Conservation (phyloP, 2,888 invertebrate species). For the Zhuqinia jingwanae region DNA sequence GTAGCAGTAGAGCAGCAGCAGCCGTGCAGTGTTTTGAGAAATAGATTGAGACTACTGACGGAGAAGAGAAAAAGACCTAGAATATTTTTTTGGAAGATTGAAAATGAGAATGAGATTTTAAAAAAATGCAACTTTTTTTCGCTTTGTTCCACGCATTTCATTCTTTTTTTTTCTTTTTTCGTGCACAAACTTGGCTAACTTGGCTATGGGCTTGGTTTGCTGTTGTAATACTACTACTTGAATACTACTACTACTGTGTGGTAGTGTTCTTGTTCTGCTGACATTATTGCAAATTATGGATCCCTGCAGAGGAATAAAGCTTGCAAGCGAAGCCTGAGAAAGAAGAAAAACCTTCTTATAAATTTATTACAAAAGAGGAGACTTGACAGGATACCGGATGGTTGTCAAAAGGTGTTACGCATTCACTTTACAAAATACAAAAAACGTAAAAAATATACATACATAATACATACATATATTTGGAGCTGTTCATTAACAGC, state of each 20-base stretch:
- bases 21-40: no score
- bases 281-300: slow-evolving; percentile 55
- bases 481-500: no score
- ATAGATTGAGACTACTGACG: no score
- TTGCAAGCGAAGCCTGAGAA: neutral
- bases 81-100: neutral
- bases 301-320: slow-evolving; percentile 54
- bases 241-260: neutral
- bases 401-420: slow-evolving; percentile 55
- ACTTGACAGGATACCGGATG: slow-evolving; percentile 32
- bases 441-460: neutral
- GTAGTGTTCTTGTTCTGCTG: slow-evolving; percentile 18
- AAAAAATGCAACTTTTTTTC: neutral
- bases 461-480: no score
- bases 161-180: neutral
- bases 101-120: neutral
- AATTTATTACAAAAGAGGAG: slow-evolving; percentile 47
- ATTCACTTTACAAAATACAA: slow-evolving; percentile 29
- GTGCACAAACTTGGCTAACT: no score
- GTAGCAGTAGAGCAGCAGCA: no score
- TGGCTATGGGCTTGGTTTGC: no score
- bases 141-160: neutral
- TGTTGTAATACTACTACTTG: neutral
- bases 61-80: no score
- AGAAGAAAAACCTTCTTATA: neutral